A percentile compares a stretch with the other conserved stretches of the same genome.
Conservation (phyloP, 2,797 vertebrate species). For the Natrix natrix region DNA sequence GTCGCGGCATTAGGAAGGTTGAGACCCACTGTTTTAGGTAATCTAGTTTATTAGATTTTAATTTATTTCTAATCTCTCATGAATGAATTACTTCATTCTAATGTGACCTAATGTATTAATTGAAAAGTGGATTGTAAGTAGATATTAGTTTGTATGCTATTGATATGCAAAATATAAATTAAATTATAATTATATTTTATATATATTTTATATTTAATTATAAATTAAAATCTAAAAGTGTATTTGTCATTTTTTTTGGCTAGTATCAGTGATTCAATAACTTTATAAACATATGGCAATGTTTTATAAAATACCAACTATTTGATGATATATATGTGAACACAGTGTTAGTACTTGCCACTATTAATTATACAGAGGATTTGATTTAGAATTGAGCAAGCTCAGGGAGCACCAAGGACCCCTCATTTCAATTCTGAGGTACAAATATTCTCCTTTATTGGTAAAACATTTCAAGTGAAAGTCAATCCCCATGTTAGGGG, state of each 20-base stretch:
- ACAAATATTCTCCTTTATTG: not conserved
- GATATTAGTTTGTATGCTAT: not conserved
- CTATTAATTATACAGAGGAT: not conserved
- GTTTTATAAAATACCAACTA: not conserved
- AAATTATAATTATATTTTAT: not conserved
- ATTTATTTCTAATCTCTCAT: not conserved
- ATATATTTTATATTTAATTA: not conserved
- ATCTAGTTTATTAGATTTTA: conserved; percentile 66
- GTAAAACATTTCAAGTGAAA: not conserved
- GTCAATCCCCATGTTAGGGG: not conserved
- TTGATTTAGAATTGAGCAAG: not conserved
- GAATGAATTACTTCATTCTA: not conserved
- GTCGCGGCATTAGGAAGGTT: too few species aligned
- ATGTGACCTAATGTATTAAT: not conserved
- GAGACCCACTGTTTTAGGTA: conserved; percentile 59
- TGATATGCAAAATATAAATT: not conserved
- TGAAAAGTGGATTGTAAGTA: not conserved
- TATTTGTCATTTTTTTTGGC: not conserved
- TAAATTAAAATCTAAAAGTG: not conserved
- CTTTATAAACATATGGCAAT: not conserved
- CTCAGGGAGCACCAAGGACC: not conserved
- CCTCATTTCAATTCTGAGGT: not conserved
- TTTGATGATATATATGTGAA: not conserved
- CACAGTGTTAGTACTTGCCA: not conserved
- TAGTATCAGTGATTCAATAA: not conserved